phyloP scores from a whole-genome alignment of 2,888 invertebrate genomes.

The Synergus laeviventris region DNA sequence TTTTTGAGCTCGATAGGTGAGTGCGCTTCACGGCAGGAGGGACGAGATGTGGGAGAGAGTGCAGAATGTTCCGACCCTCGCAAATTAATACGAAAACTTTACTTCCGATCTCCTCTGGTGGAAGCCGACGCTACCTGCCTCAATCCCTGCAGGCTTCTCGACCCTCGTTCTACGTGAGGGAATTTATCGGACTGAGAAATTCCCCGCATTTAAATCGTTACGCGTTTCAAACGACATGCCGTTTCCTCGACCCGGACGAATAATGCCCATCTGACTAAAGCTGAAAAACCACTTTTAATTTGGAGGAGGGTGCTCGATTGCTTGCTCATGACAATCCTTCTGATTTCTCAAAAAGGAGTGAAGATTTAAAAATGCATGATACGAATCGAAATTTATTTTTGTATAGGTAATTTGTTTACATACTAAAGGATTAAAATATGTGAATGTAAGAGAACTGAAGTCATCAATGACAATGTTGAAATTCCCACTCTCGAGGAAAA shows the following conservation, averaged over 20 bases:
- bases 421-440: too few species aligned
- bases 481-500: too few species aligned
- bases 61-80: slow-evolving; percentile 47
- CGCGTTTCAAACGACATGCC: slow-evolving; percentile 48
- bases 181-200: slow-evolving; percentile 52
- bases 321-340: not conserved
- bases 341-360: not conserved
- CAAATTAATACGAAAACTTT: slow-evolving; percentile 58
- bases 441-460: too few species aligned
- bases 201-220: slow-evolving; percentile 50
- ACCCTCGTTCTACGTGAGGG: slow-evolving; percentile 39
- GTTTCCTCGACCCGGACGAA: slow-evolving; percentile 35
- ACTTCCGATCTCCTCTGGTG: slow-evolving; percentile 48
- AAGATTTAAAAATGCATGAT: too few species aligned
- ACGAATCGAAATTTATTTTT: too few species aligned
- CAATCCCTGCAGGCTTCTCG: slow-evolving; percentile 52
- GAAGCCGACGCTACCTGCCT: slow-evolving; percentile 45
- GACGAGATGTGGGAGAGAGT: slow-evolving; percentile 22
- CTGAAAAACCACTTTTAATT: slow-evolving; percentile 28
- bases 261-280: not conserved
- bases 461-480: too few species aligned
- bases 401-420: too few species aligned
- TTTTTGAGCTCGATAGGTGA: slow-evolving; percentile 41
- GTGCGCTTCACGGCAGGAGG: slow-evolving; percentile 28
- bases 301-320: not conserved